A percentile compares a stretch with the other conserved stretches of the same genome.
phyloP scores from a whole-genome alignment of 2,888 invertebrate genomes.

The Parnassius smintheus region DNA sequence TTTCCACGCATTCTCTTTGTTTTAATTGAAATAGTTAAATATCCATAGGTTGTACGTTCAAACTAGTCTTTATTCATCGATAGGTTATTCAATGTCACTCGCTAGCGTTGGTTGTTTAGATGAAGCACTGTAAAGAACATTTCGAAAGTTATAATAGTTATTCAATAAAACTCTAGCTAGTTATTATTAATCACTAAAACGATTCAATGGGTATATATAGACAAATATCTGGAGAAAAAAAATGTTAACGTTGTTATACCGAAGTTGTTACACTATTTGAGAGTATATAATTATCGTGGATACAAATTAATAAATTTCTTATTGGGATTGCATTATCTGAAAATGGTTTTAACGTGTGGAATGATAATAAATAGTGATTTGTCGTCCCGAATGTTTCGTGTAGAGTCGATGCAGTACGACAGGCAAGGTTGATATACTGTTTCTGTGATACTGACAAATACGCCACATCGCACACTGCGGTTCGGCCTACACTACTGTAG shows the following conservation, averaged over 20 bases:
- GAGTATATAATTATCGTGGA: conserved; percentile 74
- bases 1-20: conserved; percentile 20
- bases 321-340: conserved; percentile 61
- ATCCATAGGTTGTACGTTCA: conserved; percentile 15
- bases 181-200: conserved; percentile 62
- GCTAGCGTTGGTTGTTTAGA: conserved; percentile 26
- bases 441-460: conserved; percentile 51
- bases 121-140: conserved; percentile 40
- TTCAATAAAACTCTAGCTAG: conserved; percentile 65
- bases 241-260: conserved; percentile 80
- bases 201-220: conserved; percentile 68
- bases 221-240: conserved; percentile 59
- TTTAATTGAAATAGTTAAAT: conserved; percentile 10
- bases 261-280: conserved; percentile 82
- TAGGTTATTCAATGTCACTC: conserved; percentile 11
- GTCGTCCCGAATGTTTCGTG: conserved; percentile 43
- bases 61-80: conserved; percentile 15
- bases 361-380: conserved; percentile 64
- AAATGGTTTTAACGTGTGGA: conserved; percentile 57
- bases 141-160: conserved; percentile 47
- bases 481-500: conserved; percentile 18
- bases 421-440: conserved; percentile 34
- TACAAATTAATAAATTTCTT: conserved; percentile 62
- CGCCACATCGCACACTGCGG: conserved; percentile 25
- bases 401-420: conserved; percentile 18